Conservation (phyloP, 2,888 invertebrate species). For the Pheosia tremula region DNA sequence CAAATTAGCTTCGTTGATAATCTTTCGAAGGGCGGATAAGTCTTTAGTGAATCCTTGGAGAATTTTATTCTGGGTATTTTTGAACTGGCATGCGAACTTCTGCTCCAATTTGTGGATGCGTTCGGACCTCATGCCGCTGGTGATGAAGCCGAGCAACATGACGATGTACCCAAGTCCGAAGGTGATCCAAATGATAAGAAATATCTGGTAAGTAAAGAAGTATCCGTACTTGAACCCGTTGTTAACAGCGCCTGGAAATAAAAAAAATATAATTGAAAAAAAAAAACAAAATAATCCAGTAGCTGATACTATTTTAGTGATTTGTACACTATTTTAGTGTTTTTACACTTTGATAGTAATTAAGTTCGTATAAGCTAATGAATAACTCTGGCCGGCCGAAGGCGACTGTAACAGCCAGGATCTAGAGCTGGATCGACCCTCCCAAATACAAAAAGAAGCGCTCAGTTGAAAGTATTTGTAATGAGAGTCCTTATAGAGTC, state of each 20-base stretch:
- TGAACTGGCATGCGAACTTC: conserved; percentile 90
- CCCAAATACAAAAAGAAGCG: too few relatives aligned
- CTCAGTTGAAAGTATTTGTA: too few relatives aligned
- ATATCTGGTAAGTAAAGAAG: conserved; percentile 90
- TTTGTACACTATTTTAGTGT: too few relatives aligned
- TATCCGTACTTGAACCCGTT: conserved; percentile 84
- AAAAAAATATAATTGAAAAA: not conserved
- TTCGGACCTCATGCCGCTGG: conserved; percentile 90
- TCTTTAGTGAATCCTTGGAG: conserved; percentile 91
- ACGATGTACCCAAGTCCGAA: conserved; percentile 96
- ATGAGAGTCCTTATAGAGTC: too few relatives aligned
- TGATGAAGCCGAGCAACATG: conserved; percentile 95
- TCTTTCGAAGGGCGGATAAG: conserved; percentile 88
- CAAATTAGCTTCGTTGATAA: conserved; percentile 92
- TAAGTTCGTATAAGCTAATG: too few relatives aligned
- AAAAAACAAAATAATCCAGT: too few relatives aligned
- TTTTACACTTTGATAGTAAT: too few relatives aligned
- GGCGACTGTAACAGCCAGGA: too few relatives aligned
- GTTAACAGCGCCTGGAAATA: conserved; percentile 70
- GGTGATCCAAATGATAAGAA: conserved; percentile 94
- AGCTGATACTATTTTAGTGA: too few relatives aligned
- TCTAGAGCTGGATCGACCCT: too few relatives aligned
- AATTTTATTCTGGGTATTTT: conserved; percentile 91
- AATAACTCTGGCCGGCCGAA: too few relatives aligned
- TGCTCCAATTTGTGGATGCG: conserved; percentile 89